Evolutionary conservation across 2,888 invertebrate genomes (phyloP), one percentile per base, ranked within the genome.

Genomic region (Heteromurus nitidus): DNA sequence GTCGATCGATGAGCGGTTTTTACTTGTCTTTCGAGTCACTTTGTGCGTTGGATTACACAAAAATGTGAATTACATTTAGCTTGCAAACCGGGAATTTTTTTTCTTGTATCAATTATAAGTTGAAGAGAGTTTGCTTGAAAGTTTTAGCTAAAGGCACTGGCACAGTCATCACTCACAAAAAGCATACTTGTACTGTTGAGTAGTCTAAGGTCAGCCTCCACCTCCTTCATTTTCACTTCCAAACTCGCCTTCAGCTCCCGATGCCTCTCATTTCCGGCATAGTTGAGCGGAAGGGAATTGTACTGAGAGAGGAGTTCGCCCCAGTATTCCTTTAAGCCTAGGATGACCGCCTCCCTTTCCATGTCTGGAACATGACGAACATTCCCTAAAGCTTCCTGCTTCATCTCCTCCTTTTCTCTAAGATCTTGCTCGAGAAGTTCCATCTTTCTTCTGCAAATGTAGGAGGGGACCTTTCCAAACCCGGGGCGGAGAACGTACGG

Each of bases 401-500:
- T 9, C 18, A 60, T 60, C 26, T 75, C 26, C 47, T 36, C 44
- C 53, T 81, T 74, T 24, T 42, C 0, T 30, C 30, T 44, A 16
- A 75, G 1, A 13, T 82, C 82, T 31, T 55, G 53, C 30, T 74
- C 36, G 3, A 28, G 55, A 9, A 74, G 44, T 31, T 84, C 77
- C 55, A 42, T 31, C 44, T 84, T 84, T 16, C 82, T 42, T n/a
- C 30, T 72, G 5, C 50, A 50, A 16, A 84, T 9, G 28, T 84
- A 84, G 9, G 55, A 7, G 3, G 84, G 84, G n/a, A 84, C 79
- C 44, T 80, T 75, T 2, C 84, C 84, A 55, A 76, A 84, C 20
- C 68, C 72, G 7, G 83, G 80, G 26, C 68, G 55, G 1, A 83
- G 72, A 7, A 83, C 75, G 20, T 69, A 80, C 1, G 83, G 83